phyloP scores from a whole-genome alignment of 2,888 invertebrate species.

The Caenorhabditis wallacei region DNA sequence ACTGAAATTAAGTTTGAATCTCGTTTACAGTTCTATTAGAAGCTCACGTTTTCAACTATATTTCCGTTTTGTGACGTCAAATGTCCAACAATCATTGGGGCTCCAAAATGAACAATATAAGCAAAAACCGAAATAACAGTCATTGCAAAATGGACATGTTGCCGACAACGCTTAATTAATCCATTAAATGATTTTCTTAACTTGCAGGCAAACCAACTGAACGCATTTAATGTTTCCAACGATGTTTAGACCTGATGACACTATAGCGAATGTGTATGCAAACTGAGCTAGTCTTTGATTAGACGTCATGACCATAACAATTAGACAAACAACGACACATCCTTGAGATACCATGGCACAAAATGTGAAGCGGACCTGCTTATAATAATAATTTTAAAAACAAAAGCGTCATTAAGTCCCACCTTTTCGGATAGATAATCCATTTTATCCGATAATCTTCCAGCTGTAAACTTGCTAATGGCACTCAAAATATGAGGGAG shows the following conservation, averaged over 20 bases:
- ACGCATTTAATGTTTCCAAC: constrained; percentile 72
- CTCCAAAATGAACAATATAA: constrained; percentile 60
- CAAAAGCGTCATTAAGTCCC: neutral
- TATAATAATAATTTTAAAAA: neutral
- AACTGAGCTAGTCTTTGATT: constrained; percentile 61
- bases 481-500: constrained; percentile 68
- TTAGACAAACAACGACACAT: constrained; percentile 69
- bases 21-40: neutral
- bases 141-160: constrained; percentile 68
- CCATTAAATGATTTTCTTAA: neutral
- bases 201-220: constrained; percentile 63
- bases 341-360: constrained; percentile 70
- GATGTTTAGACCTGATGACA: constrained; percentile 68
- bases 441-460: constrained; percentile 68
- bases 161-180: constrained; percentile 46
- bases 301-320: constrained; percentile 65
- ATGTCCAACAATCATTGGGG: constrained; percentile 65
- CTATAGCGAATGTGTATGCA: constrained; percentile 70
- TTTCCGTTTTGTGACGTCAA: constrained; percentile 48
- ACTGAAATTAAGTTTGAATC: constrained; percentile 39
- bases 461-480: constrained; percentile 65
- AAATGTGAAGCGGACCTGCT: constrained; percentile 60
- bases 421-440: constrained; percentile 57
- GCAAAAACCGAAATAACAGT: constrained; percentile 44
- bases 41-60: constrained; percentile 59